Evolutionary conservation across 2,888 invertebrate genomes (phyloP), one percentile per base, ranked within the genome.

Genomic region (Camponotus fellah): DNA sequence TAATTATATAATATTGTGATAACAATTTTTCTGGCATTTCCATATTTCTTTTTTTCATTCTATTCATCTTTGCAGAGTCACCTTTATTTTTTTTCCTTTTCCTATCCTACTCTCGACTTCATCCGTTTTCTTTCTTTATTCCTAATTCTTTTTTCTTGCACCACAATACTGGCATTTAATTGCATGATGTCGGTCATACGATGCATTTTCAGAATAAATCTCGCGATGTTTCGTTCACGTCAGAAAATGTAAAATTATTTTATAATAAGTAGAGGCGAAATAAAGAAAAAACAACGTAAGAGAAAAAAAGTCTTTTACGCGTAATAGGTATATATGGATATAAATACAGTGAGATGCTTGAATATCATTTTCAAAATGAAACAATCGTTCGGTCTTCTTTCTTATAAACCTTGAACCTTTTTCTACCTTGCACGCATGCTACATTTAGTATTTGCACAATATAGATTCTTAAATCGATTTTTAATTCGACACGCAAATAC

Each of bases 331-430:
- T n/a, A 49, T 17, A 49, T 49, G 5, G 46, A 4, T 49, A 53
- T 53, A 53, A n/a, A 85, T 79, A 68, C 37, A 69, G 83, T 85
- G 76, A 26, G 26, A 82, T 76, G 84, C 71, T 81, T 86, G 87
- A 90, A 89, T 90, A 90, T 90, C 88, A 86, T 90, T 90, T 86
- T 87, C 83, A 84, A 86, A 85, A 90, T 88, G 86, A 90, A 89
- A 90, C 89, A 90, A 88, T 88, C 82, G 87, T 81, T 74, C 60
- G 83, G 62, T 75, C 40, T 82, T 65, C 77, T 34, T 76, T 58
- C 74, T 46, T 49, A 74, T 85, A 84, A 87, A 87, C 21, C 37
- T 79, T 3, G 32, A 1, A 12, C 37, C 4, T 12, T 14, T 46
- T 43, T 32, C 17, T 9, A n/a, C 8, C 34, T 72, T 12, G 71